Conservation (phyloP, 2,888 invertebrate genomes). For the Craniophora ligustri region DNA sequence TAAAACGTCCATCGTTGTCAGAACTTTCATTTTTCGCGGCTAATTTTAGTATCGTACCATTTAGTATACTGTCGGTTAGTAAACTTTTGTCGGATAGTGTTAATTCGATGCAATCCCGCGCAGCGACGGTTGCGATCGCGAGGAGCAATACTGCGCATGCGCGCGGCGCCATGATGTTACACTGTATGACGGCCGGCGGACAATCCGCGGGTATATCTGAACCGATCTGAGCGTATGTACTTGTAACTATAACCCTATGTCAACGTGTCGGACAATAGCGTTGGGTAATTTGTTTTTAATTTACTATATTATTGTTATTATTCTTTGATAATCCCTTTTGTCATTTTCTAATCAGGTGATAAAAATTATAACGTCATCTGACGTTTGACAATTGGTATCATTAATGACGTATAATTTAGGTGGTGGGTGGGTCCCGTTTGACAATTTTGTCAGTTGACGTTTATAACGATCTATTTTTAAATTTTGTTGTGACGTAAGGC, state of each 20-base stretch:
- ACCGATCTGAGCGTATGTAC: constrained; percentile 47
- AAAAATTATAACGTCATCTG: background rate
- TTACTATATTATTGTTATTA: constrained; percentile 3
- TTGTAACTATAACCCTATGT: constrained; percentile 48
- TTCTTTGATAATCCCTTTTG: constrained; percentile 14
- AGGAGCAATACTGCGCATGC: constrained; percentile 74
- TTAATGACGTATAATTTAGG: constrained; percentile 20
- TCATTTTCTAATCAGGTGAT: background rate
- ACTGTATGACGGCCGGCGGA: constrained; percentile 69
- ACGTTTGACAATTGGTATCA: background rate
- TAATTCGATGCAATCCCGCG: constrained; percentile 82
- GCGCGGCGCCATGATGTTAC: constrained; percentile 80
- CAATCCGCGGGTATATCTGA: constrained; percentile 63
- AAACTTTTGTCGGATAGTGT: constrained; percentile 73
- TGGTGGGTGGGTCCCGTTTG: constrained; percentile 29
- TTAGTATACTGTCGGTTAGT: constrained; percentile 71
- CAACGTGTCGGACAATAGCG: constrained; percentile 57
- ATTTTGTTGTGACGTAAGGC: constrained; percentile 7
- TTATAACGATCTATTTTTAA: too few relatives aligned
- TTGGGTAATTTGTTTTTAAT: constrained; percentile 56
- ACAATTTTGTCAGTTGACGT: background rate
- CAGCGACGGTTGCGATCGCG: constrained; percentile 61
- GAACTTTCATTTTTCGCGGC: constrained; percentile 69
- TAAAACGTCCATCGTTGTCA: constrained; percentile 66
- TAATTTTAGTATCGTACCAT: constrained; percentile 74